Percentiles rank a stretch among this genome's conserved stretches.
phyloP scores from a whole-genome alignment of 2,797 vertebrate species.

The Morus bassanus region DNA sequence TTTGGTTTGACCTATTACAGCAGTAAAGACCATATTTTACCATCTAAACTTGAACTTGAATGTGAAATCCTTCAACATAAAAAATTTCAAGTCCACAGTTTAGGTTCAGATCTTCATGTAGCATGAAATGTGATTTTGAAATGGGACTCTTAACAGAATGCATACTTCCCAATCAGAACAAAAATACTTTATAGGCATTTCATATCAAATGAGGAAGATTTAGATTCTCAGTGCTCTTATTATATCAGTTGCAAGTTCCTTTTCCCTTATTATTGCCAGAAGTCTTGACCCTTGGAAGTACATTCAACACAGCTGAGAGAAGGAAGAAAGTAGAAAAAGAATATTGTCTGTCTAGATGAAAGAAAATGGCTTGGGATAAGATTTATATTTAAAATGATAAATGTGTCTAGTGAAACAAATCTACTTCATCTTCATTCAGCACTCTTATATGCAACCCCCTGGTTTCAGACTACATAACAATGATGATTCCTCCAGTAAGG shows the following conservation, averaged over 20 bases:
- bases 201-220: neutral
- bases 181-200: neutral
- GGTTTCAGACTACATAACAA: neutral
- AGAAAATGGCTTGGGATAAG: neutral
- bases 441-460: neutral
- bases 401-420: neutral
- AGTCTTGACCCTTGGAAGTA: neutral
- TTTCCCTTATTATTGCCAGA: neutral
- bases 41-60: neutral
- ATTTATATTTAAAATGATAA: neutral
- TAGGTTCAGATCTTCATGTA: neutral
- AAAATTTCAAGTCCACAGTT: neutral
- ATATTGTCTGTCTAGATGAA: neutral
- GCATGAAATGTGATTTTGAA: neutral
- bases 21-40: neutral
- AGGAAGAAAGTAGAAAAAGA: neutral
- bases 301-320: neutral
- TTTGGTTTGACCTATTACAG: neutral
- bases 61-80: neutral
- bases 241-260: neutral
- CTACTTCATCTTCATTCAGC: neutral
- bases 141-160: neutral
- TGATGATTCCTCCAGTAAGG: neutral
- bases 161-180: neutral
- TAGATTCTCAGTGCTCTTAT: neutral